These are phyloP conservation scores for Paracentrotus lividus DNA, from an alignment of 53 echinoderm and acorn worm species.

Conservation along the genomic window DNA sequence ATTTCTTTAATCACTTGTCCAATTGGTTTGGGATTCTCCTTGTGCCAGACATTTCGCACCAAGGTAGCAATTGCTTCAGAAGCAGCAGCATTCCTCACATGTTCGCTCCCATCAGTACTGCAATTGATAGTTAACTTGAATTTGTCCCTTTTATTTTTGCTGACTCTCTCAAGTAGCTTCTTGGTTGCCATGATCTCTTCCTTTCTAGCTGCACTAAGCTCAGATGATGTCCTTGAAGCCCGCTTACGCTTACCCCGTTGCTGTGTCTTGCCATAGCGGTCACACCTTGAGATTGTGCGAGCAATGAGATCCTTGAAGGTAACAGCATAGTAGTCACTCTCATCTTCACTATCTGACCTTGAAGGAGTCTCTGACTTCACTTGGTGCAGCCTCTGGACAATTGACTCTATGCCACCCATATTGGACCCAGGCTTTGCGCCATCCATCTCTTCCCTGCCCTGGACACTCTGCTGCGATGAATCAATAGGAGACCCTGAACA, in stretches of 20 bases:
- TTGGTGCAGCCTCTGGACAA: slow-evolving; percentile 67
- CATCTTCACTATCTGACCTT: slow-evolving; percentile 69
- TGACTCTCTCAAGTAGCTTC: slow-evolving; percentile 64
- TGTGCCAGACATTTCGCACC: slow-evolving; percentile 67
- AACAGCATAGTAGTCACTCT: slow-evolving; percentile 66
- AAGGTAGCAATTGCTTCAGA: slow-evolving; percentile 68
- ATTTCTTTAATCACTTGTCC: slow-evolving; percentile 70
- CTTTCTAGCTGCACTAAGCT: slow-evolving; percentile 60
- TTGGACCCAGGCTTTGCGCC: slow-evolving; percentile 26
- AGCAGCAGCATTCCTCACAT: slow-evolving; percentile 70
- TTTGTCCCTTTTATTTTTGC: slow-evolving; percentile 64
- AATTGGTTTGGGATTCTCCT: slow-evolving; percentile 70
- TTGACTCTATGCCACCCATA: slow-evolving; percentile 69
- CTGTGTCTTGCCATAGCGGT: slow-evolving; percentile 61
- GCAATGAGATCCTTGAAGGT: slow-evolving; percentile 69
- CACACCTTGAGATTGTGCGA: slow-evolving; percentile 62
- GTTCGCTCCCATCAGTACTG: slow-evolving; percentile 71
- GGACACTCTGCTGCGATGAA: slow-evolving; percentile 1
- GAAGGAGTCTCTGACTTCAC: slow-evolving; percentile 70
- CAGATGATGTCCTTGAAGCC: slow-evolving; percentile 47
- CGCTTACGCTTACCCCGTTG: slow-evolving; percentile 68
- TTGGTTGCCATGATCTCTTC: slow-evolving; percentile 58
- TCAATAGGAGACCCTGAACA: slow-evolving; percentile 37
- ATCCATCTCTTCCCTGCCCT: slow-evolving; percentile 43
- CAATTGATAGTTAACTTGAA: slow-evolving; percentile 67